Base-by-base conservation (phyloP, 2,113 vertebrate genomes). In the Actenoides lindsayi region DNA sequence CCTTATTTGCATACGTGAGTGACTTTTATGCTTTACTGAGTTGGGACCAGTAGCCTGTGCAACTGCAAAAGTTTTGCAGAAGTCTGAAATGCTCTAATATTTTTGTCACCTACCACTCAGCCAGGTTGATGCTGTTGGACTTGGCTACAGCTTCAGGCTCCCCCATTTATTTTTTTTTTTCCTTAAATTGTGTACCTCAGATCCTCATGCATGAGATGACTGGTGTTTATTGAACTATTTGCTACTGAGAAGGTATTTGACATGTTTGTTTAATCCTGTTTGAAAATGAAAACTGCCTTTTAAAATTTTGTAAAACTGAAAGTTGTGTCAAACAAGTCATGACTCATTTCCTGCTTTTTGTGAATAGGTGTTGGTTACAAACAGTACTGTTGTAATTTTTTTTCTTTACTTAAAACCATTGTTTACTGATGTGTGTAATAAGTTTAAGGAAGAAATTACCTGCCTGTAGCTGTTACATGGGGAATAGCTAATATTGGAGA, bases 401-500 rank as follows among this genome's bases (percentile, higher is more conserved):
- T 95, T 95, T 93, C 83, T 95, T 96, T 84, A 76, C 89, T 94
- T 91, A 87, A 95, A 96, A 95, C 53, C 86, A 14, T 92, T 96
- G 90, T 92, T 97, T 90, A 93, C 92, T 95, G 76, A 78, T 97
- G 91, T 95, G 91, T 95, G 42, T 91, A 97, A 86, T 96, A 85
- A 87, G 81, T 73, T 96, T 96, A 96, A 97, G 92, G 71, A 97
- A 97, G 97, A 96, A 87, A 77, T 97, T 87, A 94, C 87, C 96
- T 96, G 95, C 82, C 94, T 97, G 89, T 96, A 96, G 94, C 86
- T 95, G 96, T 96, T 96, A 93, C 95, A 71, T 86, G 94, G 92
- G 93, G 94, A 97, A 93, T 97, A 97, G 93, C 96, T 98, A 96
- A 96, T 98, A 83, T 83, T 97, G 95, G 96, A 90, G 87, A 90